A percentile compares a stretch with the other conserved stretches of the same genome.
Conservation (phyloP, 2,888 invertebrate genomes). For the Torymus texanus region DNA sequence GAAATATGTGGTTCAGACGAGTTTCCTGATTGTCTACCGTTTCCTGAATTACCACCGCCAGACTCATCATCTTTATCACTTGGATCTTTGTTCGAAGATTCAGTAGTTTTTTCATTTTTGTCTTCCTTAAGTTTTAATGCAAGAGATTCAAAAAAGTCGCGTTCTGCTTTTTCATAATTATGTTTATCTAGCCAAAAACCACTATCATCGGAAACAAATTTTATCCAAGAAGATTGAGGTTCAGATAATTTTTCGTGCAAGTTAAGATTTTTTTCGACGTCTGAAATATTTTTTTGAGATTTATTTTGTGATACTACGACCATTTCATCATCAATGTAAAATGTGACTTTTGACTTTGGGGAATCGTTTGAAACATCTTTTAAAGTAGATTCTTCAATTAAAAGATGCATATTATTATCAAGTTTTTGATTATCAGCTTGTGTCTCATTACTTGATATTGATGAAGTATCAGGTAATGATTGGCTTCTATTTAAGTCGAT, state of each 20-base stretch:
- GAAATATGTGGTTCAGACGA: constrained; percentile 4
- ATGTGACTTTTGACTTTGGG: constrained; percentile 68
- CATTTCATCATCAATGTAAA: constrained; percentile 71
- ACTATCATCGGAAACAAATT: constrained; percentile 74
- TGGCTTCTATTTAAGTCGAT: too few species aligned
- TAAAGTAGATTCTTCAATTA: background rate
- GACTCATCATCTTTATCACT: constrained; percentile 77
- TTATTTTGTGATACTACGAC: constrained; percentile 66
- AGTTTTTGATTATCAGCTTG: too few species aligned
- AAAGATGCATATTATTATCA: too few species aligned
- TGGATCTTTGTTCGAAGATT: constrained; percentile 64
- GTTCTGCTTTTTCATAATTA: constrained; percentile 82
- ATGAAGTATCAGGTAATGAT: too few species aligned
- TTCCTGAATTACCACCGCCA: constrained; percentile 76
- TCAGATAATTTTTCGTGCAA: constrained; percentile 25
- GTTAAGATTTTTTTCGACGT: constrained; percentile 29
- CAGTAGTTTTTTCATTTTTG: constrained; percentile 27
- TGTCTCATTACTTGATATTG: too few species aligned
- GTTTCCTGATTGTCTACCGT: constrained; percentile 69
- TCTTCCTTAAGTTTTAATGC: constrained; percentile 75
- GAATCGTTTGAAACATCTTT: constrained; percentile 21
- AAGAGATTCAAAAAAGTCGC: constrained; percentile 78
- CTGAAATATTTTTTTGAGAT: constrained; percentile 58
- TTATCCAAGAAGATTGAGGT: constrained; percentile 49
- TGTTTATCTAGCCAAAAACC: constrained; percentile 81